phyloP scores from a whole-genome alignment of 2,113 vertebrate species.

The Antidorcas marsupialis region DNA sequence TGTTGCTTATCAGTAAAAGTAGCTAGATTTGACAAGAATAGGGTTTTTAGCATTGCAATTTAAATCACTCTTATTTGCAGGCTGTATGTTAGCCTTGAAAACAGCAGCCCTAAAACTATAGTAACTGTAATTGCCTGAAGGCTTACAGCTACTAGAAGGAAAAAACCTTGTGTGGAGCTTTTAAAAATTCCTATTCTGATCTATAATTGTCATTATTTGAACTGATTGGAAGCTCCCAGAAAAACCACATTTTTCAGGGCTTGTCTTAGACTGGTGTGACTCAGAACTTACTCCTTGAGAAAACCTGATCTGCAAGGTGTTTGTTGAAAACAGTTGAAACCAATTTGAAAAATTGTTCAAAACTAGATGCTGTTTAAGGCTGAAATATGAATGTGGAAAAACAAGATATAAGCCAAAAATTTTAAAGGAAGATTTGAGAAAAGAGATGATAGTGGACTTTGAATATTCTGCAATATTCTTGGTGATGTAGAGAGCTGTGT shows the following conservation, averaged over 20 bases:
- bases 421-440: neutral
- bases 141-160: fast-evolving
- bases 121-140: neutral
- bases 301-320: neutral
- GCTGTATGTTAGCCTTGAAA: neutral
- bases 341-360: neutral
- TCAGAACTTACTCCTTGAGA: neutral
- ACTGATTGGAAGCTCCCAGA: neutral
- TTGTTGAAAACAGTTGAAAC: neutral
- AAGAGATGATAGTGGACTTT: neutral
- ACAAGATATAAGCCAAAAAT: neutral
- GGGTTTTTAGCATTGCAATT: neutral
- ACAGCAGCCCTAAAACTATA: neutral
- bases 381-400: neutral
- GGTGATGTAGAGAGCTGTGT: neutral
- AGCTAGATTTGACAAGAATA: neutral
- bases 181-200: neutral
- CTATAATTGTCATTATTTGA: neutral
- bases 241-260: neutral
- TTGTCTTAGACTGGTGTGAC: neutral
- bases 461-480: neutral
- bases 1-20: neutral
- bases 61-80: neutral
- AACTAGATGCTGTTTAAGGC: neutral
- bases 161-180: fast-evolving